Percentiles rank a stretch among this genome's conserved stretches.
These are phyloP conservation scores for Tragelaphus oryx DNA, from an alignment of 2,797 vertebrate genomes.

Conservation along the genomic window DNA sequence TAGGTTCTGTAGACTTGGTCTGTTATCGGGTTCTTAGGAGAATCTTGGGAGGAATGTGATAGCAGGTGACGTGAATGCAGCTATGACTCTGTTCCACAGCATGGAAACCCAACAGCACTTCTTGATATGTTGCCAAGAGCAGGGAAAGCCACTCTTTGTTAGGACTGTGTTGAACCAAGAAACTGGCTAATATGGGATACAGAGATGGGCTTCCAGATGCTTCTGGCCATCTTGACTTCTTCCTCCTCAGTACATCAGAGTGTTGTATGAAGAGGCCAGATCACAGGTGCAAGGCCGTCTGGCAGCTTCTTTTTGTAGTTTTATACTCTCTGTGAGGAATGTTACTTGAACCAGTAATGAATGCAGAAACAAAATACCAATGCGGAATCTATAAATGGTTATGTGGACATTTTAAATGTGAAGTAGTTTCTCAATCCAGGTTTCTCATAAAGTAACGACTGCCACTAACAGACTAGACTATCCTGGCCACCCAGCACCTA, in stretches of 20 bases:
- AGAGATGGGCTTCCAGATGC: not conserved
- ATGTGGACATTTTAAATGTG: slow-evolving; percentile 59
- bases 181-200: not conserved
- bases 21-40: not conserved
- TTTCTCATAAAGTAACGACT: not conserved
- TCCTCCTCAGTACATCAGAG: not conserved
- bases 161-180: not conserved
- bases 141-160: not conserved
- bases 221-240: not conserved
- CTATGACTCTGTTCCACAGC: not conserved
- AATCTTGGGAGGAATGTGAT: not conserved
- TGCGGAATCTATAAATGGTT: slow-evolving; percentile 58
- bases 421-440: slow-evolving; percentile 44
- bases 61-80: not conserved
- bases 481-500: not conserved
- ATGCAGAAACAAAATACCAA: slow-evolving; percentile 62
- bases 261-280: not conserved
- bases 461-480: not conserved
- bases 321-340: slow-evolving; percentile 28
- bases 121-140: not conserved
- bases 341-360: slow-evolving; percentile 49
- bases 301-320: slow-evolving; percentile 38
- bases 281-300: slow-evolving; percentile 57
- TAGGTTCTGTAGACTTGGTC: not conserved
- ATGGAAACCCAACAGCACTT: not conserved